Evolutionary conservation across 92 coral and sea anemone species (phyloP).

Genomic region (Actinernus sp.): DNA sequence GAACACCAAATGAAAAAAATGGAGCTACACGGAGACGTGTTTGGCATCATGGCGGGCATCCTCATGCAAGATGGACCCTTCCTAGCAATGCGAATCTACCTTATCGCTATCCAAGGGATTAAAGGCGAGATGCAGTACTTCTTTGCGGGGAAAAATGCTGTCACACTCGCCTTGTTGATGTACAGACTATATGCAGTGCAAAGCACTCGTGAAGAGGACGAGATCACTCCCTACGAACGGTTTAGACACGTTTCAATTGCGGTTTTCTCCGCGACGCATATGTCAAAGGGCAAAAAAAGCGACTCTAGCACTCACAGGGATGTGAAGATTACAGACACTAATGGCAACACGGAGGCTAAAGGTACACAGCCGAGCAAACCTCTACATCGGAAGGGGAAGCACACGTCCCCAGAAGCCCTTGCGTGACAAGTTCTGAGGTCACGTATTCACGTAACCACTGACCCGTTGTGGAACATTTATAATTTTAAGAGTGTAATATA

Average conservation of each 20-base stretch:
- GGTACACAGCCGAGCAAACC: too few relatives aligned
- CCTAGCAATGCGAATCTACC: constrained; percentile 63
- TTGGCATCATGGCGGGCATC: constrained; percentile 83
- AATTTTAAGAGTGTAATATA: too few relatives aligned
- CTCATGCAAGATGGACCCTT: constrained; percentile 96
- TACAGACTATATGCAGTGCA: constrained; percentile 80
- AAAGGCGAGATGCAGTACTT: constrained; percentile 71
- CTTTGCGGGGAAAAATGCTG: constrained; percentile 81
- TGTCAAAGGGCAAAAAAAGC: too few relatives aligned
- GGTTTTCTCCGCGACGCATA: constrained; percentile 14
- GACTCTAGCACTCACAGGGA: too few relatives aligned
- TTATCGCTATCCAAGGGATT: constrained; percentile 60
- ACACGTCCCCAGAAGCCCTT: too few relatives aligned
- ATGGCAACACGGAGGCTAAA: too few relatives aligned
- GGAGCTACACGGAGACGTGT: constrained; percentile 84
- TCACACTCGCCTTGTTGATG: constrained; percentile 71
- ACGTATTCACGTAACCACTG: too few relatives aligned
- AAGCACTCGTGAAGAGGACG: constrained; percentile 47
- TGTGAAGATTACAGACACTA: too few relatives aligned
- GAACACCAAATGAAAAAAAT: constrained; percentile 58
- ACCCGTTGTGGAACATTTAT: too few relatives aligned
- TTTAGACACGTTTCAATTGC: constrained; percentile 54
- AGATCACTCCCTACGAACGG: constrained; percentile 14
- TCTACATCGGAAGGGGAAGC: too few relatives aligned
- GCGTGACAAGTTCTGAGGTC: too few relatives aligned